These are phyloP conservation scores for Polyploca ridens DNA, from an alignment of 2,888 invertebrate species.

Conservation along the genomic window DNA sequence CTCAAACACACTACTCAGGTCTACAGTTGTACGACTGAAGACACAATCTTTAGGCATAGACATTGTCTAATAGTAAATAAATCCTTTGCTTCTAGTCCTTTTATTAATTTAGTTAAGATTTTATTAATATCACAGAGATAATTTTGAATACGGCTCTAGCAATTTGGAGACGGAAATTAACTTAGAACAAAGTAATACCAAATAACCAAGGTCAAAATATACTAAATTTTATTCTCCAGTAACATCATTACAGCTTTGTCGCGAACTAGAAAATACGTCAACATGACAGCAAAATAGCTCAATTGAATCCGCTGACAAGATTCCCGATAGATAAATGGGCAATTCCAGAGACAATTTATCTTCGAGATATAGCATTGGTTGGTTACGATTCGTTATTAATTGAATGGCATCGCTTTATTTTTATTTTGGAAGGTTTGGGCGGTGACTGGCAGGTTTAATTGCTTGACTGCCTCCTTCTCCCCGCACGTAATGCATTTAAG, in stretches of 20 bases:
- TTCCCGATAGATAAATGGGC: constrained; percentile 43
- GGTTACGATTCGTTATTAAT: constrained; percentile 10
- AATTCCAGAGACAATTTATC: constrained; percentile 46
- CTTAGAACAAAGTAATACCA: neutral
- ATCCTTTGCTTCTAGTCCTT: too few species aligned
- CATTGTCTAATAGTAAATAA: too few species aligned
- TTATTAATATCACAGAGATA: too few species aligned
- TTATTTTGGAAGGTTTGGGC: neutral
- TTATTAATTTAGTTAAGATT: too few species aligned
- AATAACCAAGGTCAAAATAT: constrained; percentile 17
- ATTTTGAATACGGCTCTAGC: too few species aligned
- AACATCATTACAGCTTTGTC: constrained; percentile 17
- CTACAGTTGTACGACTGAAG: too few species aligned
- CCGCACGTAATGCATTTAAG: too few species aligned
- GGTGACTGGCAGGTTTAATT: neutral
- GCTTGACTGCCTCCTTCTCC: too few species aligned
- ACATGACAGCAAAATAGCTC: constrained; percentile 41
- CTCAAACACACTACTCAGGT: too few species aligned
- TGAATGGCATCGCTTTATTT: neutral
- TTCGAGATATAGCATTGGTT: constrained; percentile 28
- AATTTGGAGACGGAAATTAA: neutral
- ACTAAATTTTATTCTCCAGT: constrained; percentile 11
- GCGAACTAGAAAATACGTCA: constrained; percentile 34
- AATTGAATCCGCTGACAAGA: constrained; percentile 35
- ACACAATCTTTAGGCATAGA: too few species aligned